Percentiles rank a stretch among this genome's conserved stretches.
These are phyloP conservation scores for Osmerus eperlanus DNA, from an alignment of 2,113 vertebrate genomes.

Conservation along the genomic window DNA sequence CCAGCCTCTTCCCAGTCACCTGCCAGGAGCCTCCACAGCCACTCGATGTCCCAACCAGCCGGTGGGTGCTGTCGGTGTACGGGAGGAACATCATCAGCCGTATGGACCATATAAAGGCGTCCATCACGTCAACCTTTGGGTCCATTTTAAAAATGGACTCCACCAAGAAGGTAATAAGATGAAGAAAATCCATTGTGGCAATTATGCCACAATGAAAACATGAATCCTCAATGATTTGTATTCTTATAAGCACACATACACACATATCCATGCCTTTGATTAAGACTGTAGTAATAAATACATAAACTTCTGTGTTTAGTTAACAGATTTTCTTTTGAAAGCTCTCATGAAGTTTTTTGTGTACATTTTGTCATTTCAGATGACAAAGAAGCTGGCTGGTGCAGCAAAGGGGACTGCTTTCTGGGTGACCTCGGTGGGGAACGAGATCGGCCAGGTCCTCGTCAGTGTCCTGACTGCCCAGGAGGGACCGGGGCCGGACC, in stretches of 20 bases:
- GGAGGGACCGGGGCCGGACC: too few relatives aligned
- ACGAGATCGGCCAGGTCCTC: slow-evolving; percentile 16
- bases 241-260: neutral
- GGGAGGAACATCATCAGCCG: slow-evolving; percentile 24
- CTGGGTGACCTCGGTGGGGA: slow-evolving; percentile 18
- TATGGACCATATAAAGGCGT: slow-evolving; percentile 23
- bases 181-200: slow-evolving; percentile 8
- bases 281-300: neutral
- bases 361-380: slow-evolving; percentile 12
- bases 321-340: neutral
- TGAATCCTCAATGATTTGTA: neutral
- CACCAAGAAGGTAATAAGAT: slow-evolving; percentile 7
- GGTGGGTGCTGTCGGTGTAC: slow-evolving; percentile 25
- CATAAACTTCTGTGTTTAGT: neutral
- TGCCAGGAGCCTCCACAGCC: slow-evolving; percentile 20
- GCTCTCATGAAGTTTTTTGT: neutral
- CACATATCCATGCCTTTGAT: neutral
- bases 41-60: slow-evolving; percentile 16
- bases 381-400: slow-evolving; percentile 30
- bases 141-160: slow-evolving; percentile 30
- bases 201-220: too few relatives aligned
- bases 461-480: too few relatives aligned
- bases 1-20: neutral
- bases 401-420: slow-evolving; percentile 12
- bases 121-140: neutral